Conservation (phyloP, 1,140 invertebrate species). For the Antheraea mylitta region DNA sequence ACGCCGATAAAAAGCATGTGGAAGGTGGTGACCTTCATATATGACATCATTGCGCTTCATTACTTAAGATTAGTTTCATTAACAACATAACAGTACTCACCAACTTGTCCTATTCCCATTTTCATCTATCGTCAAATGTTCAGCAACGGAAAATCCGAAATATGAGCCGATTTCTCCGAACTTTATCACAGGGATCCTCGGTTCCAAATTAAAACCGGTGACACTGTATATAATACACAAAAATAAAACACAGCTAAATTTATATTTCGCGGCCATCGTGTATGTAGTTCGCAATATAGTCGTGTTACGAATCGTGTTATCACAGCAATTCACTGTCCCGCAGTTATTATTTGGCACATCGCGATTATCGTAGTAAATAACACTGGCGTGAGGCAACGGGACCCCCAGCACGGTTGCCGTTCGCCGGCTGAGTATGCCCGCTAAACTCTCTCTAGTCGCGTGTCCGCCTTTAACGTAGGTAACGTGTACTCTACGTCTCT, state of each 20-base stretch:
- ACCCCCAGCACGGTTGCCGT: slow-evolving; percentile 66
- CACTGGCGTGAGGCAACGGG: slow-evolving; percentile 32
- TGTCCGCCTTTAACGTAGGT: not conserved
- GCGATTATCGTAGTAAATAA: slow-evolving; percentile 56
- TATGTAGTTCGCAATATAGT: slow-evolving; percentile 47
- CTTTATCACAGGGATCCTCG: slow-evolving; percentile 91
- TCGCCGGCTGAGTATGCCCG: slow-evolving; percentile 65
- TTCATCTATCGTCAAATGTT: slow-evolving; percentile 83
- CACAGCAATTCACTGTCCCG: slow-evolving; percentile 59
- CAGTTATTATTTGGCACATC: slow-evolving; percentile 68
- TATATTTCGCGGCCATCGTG: slow-evolving; percentile 56
- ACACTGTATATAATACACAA: slow-evolving; percentile 60
- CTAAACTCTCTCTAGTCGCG: too few relatives aligned
- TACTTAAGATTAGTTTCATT: slow-evolving; percentile 39
- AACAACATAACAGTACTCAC: slow-evolving; percentile 69
- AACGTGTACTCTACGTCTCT: slow-evolving; percentile 7
- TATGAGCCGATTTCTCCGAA: slow-evolving; percentile 84
- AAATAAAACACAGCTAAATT: slow-evolving; percentile 60
- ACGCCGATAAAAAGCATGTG: slow-evolving; percentile 49
- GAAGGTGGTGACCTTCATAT: slow-evolving; percentile 62
- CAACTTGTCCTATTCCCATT: slow-evolving; percentile 79
- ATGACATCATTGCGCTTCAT: slow-evolving; percentile 63
- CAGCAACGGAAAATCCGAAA: slow-evolving; percentile 94
- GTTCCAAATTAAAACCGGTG: slow-evolving; percentile 89
- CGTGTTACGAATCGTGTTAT: slow-evolving; percentile 43